Conservation (phyloP, 2,797 vertebrate genomes). For the Pangasius djambal region DNA sequence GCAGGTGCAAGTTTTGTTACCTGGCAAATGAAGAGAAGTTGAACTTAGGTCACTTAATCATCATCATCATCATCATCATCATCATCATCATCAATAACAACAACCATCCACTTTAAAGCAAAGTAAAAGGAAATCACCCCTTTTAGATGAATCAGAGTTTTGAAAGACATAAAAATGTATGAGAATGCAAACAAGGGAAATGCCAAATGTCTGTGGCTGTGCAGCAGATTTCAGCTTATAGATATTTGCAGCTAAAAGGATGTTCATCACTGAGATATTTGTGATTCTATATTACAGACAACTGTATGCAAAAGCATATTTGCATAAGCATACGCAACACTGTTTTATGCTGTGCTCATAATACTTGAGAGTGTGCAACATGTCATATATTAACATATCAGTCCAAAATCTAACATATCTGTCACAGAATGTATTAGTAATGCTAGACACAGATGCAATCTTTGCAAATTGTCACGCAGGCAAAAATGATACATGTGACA, state of each 20-base stretch:
- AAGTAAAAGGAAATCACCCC: background rate
- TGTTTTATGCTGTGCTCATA: background rate
- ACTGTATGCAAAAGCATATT: background rate
- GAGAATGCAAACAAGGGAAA: background rate
- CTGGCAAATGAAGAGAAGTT: conserved; percentile 12
- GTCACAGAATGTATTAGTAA: background rate
- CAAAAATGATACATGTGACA: background rate
- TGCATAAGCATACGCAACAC: too few species aligned
- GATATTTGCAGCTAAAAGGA: background rate
- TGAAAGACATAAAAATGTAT: background rate
- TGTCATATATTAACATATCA: background rate
- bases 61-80: background rate
- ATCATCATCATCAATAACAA: background rate
- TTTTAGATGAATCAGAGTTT: background rate
- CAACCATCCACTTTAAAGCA: background rate
- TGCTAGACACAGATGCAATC: background rate
- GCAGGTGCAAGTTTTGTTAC: conserved; percentile 21
- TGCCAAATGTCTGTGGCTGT: background rate
- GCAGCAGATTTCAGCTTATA: conserved; percentile 8
- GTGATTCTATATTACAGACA: background rate
- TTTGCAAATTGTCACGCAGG: background rate
- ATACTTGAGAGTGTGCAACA: background rate
- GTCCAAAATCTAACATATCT: background rate
- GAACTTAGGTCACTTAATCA: background rate
- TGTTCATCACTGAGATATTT: background rate